Base-by-base conservation (phyloP, 2,797 vertebrate genomes). In the Garrulus glandarius region DNA sequence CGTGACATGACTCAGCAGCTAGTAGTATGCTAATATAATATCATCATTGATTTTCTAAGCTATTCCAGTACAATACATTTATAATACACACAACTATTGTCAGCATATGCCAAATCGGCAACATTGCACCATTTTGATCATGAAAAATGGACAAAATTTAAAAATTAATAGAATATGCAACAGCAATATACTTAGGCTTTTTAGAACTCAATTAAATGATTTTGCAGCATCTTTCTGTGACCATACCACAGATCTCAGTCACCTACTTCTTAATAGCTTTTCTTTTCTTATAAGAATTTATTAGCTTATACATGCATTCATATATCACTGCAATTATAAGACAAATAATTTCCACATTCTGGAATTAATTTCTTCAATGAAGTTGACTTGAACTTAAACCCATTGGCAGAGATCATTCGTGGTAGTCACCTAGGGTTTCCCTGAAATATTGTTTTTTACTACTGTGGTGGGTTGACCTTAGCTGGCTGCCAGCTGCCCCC, bases 21-120 rank as follows among this genome's bases (percentile, higher is more conserved):
- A 68, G 29, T 50, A 76, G 39, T 41, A 74, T 43, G 67, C 56
- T 92, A 90, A 88, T 84, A 84, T 46, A 96, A 76, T 94, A 95
- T 92, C 44, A 90, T 39, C 72, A 97, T 96, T 61, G 97, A 97
- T 97, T 96, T 78, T 95, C 88, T 76, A 65, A 92, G 76, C 49
- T 93, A 52, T 94, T 97, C 61, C 46, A 82, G 52, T 80, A 79
- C 69, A 91, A 94, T 72, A 80, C 46, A 89, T 96, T 97, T 96
- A 89, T 81, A 56, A 96, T 75, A 95, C 92, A 96, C 44, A 21
- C 56, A 95, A n/a, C 37, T 68, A 34, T 78, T 87, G 75, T 84
- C 67, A 94, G 77, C 70, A 96, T 55, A 70, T 94, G 78, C 81
- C 87, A 96, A 94, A 95, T 91, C 3, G 10, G 92, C 89, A 97